Base-by-base conservation (phyloP, 2,888 invertebrate genomes). In the Apoda limacodes region DNA sequence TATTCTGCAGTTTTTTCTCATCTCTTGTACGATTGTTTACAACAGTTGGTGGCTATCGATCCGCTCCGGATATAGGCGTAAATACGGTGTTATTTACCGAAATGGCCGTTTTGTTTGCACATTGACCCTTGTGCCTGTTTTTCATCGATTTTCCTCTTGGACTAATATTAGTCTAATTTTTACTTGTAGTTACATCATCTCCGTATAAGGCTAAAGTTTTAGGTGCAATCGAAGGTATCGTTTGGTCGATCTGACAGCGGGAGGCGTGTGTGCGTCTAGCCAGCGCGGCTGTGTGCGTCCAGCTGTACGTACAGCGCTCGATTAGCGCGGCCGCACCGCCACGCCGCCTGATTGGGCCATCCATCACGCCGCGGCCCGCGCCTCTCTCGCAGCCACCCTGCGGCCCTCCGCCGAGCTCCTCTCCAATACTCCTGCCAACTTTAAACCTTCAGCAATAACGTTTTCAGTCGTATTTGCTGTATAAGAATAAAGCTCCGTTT, bases 281-380 rank as follows among this genome's bases (percentile, higher is more conserved):
- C 43, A 19, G 28, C 43, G 64, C 55, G 56, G 60, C 66, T 65
- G 71, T 65, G 70, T 57, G 65, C 58, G 58, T 55, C 58, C 55
- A 55, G 61, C 62, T 57, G 69, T 7, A 7, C 17, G 60, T 72
- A 63, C 69, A 67, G 59, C 64, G 71, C 68, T 70, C 72, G 72
- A 72, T 70, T 76, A 75, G 74, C 70, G 68, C 67, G 72, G 64
- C 67, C 61, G 65, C 59, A 63, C 70, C 69, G 69, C 66, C 72
- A 59, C 67, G 74, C 71, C 69, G 76, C 74, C 74, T 70, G 75
- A 76, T 76, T 78, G 71, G 81, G 78, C 83, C 82, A 83, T 83
- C 83, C 81, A 82, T 82, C 82, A 78, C 48, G 44, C 60, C 52
- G 62, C 74, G 68, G 62, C 66, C 66, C 50, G 59, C 43, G 52